phyloP scores from a whole-genome alignment of 2,797 vertebrate species.

The Scarus forsteni region DNA sequence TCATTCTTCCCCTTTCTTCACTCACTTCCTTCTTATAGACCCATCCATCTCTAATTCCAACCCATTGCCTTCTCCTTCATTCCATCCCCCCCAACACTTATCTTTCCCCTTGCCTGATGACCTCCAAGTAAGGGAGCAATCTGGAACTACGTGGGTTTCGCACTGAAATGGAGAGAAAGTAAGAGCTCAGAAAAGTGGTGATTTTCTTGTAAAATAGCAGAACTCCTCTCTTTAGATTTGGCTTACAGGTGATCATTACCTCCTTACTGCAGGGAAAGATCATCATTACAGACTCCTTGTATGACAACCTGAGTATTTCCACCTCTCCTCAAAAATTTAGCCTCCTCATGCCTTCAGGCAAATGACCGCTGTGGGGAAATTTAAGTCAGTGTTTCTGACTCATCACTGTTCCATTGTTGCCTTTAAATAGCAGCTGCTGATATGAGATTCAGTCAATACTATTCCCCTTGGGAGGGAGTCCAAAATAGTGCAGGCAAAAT shows the following conservation, averaged over 20 bases:
- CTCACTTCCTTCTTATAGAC: conserved; percentile 13
- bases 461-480: conserved; percentile 27
- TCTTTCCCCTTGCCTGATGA: conserved; percentile 19
- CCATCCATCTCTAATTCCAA: conserved; percentile 49
- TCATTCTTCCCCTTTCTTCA: conserved; percentile 20
- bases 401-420: conserved; percentile 25
- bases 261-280: conserved; percentile 7
- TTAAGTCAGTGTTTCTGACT: conserved; percentile 38
- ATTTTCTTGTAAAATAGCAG: conserved; percentile 41
- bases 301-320: conserved; percentile 11
- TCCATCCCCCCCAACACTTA: conserved; percentile 4
- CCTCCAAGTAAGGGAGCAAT: conserved; percentile 31
- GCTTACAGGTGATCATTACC: conserved; percentile 34
- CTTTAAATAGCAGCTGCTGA: conserved; percentile 34
- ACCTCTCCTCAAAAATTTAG: conserved; percentile 12
- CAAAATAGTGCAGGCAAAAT: conserved; percentile 44
- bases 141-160: conserved; percentile 27
- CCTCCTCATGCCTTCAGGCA: conserved; percentile 6
- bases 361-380: conserved; percentile 25
- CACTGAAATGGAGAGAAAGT: conserved; percentile 4
- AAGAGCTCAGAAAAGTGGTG: not conserved
- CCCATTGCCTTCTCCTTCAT: conserved; percentile 4
- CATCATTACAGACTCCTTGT: conserved; percentile 6
- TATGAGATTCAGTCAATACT: conserved; percentile 42
- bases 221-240: conserved; percentile 11